Evolutionary conservation across 2,888 invertebrate species (phyloP).

Genomic region (Alloplasta piceator): DNA sequence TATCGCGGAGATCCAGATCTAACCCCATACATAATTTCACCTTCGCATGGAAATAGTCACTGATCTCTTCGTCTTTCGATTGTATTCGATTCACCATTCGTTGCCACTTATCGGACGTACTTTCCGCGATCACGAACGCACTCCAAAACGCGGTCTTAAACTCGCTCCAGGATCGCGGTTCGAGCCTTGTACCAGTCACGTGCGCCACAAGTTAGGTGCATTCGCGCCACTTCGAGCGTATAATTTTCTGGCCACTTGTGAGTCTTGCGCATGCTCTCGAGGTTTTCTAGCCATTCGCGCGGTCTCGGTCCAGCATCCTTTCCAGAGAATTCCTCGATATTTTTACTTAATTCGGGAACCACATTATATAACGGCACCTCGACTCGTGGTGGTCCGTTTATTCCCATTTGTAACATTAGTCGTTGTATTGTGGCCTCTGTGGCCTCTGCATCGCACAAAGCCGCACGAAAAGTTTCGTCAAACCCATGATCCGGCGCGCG

Average conservation of each 20-base stretch:
- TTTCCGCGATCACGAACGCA: constrained; percentile 25
- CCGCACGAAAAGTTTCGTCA: too few relatives aligned
- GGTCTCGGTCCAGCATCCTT: neutral
- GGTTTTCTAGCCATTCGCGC: constrained; percentile 40
- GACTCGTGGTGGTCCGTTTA: too few relatives aligned
- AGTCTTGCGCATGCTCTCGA: constrained; percentile 26
- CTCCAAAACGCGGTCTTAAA: constrained; percentile 22
- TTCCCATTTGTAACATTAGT: too few relatives aligned
- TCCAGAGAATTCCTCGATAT: constrained; percentile 31
- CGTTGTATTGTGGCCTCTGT: too few relatives aligned
- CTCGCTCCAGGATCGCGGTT: neutral
- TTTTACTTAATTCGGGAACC: constrained; percentile 40
- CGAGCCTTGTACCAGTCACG: constrained; percentile 33
- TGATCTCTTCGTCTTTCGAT: too few relatives aligned
- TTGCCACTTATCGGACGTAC: constrained; percentile 6
- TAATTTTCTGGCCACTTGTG: constrained; percentile 41
- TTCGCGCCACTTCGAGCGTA: constrained; percentile 34
- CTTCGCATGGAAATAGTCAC: constrained; percentile 30
- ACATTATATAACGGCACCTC: constrained; percentile 24
- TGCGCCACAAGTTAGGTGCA: constrained; percentile 36
- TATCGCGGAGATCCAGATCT: neutral
- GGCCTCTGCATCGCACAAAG: too few relatives aligned
- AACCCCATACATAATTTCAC: constrained; percentile 12
- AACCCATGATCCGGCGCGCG: too few relatives aligned
- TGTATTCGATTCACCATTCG: constrained; percentile 22